These are phyloP conservation scores for Chrysochloris asiatica DNA, from an alignment of 2,113 vertebrate species.

Conservation along the genomic window DNA sequence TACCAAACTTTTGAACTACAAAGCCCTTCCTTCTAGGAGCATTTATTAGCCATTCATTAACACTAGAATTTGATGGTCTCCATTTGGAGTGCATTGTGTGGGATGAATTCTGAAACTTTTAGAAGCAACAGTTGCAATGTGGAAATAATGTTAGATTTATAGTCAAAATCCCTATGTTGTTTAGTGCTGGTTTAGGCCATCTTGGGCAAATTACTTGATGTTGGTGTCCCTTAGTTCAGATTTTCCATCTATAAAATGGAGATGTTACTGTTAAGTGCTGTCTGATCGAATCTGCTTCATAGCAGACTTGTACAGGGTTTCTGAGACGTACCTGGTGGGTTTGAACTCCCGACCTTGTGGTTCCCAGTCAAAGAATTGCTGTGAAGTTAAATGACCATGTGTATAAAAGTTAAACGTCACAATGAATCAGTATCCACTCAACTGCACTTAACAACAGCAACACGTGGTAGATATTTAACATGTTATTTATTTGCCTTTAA, in stretches of 20 bases:
- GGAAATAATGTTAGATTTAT: neutral
- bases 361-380: neutral
- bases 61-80: neutral
- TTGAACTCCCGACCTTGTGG: no score
- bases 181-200: neutral
- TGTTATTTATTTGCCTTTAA: neutral
- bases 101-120: neutral
- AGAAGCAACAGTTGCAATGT: neutral
- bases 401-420: neutral
- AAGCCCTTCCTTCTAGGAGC: slow-evolving; percentile 11
- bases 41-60: neutral
- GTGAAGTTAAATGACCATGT: neutral
- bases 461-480: neutral
- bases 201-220: neutral
- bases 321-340: no score
- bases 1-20: neutral
- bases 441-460: no score
- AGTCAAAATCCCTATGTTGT: neutral
- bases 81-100: neutral
- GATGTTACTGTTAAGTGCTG: no score
- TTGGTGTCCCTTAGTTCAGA: neutral
- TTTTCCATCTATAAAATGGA: neutral
- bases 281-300: no score
- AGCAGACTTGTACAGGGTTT: no score
- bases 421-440: neutral